Evolutionary conservation across 2,888 invertebrate genomes (phyloP).

Genomic region (Amblyjoppa proteus): DNA sequence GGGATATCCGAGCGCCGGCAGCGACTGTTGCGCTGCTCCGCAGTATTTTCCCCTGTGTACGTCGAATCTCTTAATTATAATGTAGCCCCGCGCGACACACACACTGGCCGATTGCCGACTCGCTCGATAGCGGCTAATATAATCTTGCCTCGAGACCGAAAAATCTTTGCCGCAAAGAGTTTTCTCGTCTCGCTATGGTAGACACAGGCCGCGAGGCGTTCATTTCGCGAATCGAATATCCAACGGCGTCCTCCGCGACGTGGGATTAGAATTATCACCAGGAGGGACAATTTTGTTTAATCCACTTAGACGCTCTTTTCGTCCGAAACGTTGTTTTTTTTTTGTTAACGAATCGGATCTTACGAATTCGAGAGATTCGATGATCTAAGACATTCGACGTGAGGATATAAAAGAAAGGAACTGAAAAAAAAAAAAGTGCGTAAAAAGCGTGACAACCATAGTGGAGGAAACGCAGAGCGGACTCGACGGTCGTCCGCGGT

Average conservation of each 20-base stretch:
- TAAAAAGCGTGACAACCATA: conserved; percentile 19
- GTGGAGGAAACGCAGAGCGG: neutral
- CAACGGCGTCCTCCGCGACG: conserved; percentile 11
- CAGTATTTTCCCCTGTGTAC: conserved; percentile 29
- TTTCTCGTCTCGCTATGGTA: conserved; percentile 10
- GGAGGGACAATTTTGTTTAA: conserved; percentile 44
- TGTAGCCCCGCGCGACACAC: conserved; percentile 11
- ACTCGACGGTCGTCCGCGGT: neutral
- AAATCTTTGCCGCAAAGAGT: conserved; percentile 37
- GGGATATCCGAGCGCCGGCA: conserved; percentile 43
- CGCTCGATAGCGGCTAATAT: conserved; percentile 40
- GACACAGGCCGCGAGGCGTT: neutral
- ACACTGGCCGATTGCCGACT: conserved; percentile 18
- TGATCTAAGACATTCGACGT: conserved; percentile 1
- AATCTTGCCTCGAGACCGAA: conserved; percentile 58
- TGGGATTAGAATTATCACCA: conserved; percentile 57
- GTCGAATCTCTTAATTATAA: conserved; percentile 63
- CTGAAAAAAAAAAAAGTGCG: neutral
- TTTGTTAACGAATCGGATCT: neutral
- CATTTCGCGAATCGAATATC: conserved; percentile 19
- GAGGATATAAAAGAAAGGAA: neutral
- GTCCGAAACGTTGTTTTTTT: conserved; percentile 2
- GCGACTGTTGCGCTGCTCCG: conserved; percentile 4
- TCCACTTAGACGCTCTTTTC: conserved; percentile 35
- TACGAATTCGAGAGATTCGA: neutral